phyloP scores from a whole-genome alignment of 2,797 vertebrate genomes.

The Carcharodon carcharias region DNA sequence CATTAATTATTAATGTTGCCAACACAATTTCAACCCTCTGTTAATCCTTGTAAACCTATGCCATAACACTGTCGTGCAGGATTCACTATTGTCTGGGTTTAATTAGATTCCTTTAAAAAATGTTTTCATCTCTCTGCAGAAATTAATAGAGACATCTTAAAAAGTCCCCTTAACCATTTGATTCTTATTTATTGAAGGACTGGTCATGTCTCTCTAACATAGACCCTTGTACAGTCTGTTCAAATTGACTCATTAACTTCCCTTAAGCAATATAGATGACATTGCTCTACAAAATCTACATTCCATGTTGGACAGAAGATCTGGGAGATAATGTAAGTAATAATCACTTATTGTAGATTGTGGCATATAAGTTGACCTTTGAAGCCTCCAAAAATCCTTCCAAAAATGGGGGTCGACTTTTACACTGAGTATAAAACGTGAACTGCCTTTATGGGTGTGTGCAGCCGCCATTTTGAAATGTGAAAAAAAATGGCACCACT shows the following conservation, averaged over 20 bases:
- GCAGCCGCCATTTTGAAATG: too few relatives aligned
- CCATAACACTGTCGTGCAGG: background rate
- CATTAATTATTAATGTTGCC: background rate
- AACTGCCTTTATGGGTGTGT: too few relatives aligned
- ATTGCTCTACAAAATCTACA: background rate
- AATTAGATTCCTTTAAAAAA: background rate
- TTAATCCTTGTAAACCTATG: background rate
- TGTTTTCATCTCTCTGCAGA: background rate
- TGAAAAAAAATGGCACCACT: too few relatives aligned
- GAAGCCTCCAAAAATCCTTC: background rate
- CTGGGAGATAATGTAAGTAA: background rate
- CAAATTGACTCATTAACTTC: conserved; percentile 8
- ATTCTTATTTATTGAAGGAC: background rate
- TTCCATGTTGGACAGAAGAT: too few relatives aligned
- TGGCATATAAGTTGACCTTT: background rate
- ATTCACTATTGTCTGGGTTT: background rate
- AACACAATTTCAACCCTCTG: background rate
- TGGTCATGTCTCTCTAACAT: background rate
- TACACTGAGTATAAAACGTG: background rate
- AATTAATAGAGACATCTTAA: background rate
- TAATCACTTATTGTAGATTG: background rate
- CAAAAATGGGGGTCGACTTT: background rate
- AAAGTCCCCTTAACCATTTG: background rate
- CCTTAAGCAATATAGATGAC: background rate
- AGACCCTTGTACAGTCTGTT: background rate